Evolutionary conservation across 2,113 vertebrate genomes (phyloP), one percentile per base, ranked within the genome.

Genomic region (Thunnus thynnus): DNA sequence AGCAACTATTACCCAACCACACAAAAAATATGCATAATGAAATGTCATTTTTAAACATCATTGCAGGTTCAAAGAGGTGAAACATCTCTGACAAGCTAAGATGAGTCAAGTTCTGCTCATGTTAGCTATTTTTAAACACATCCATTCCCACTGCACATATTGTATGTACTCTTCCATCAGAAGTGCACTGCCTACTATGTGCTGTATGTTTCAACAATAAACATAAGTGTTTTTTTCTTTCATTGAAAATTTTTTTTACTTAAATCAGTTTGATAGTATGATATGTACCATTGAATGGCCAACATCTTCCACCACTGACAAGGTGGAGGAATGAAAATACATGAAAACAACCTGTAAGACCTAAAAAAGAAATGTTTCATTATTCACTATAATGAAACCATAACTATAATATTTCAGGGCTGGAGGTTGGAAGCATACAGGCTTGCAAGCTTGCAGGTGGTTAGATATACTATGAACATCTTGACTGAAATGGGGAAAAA

Each of bases 21-120:
- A 67, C 10, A 57, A 11, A 54, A 65, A n/a, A 58, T 22, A 41
- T 36, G 7, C 12, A 48, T 30, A 30, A 41, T 57, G 12, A 65
- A 56, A 69, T 64, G 12, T 17, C 5, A 63, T 41, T 62, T 48
- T 63, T 22, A 75, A 80, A 54, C 12, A n/a, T 17, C 13, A 30
- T 5, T 57, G 32, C 16, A 18, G 10, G 5, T 13, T 47, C 3
- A 50, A 72, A 36, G 57, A 27, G 44, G 5, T 22, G 17, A 27
- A 44, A 46, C 16, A 13, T 57, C 7, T n/a, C 13, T 20, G 9
- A 1, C 1, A 17, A 65, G 6, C 13, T 51, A 16, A 25, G 3
- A 22, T 18, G 12, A 44, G 16, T 57, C 58, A 54, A 58, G n/a
- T 11, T 50, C 51, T 65, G 4, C 7, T 72, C 27, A 54, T 5